Evolutionary conservation across 2,113 vertebrate genomes (phyloP).

Genomic region (Chelonoidis abingdonii): DNA sequence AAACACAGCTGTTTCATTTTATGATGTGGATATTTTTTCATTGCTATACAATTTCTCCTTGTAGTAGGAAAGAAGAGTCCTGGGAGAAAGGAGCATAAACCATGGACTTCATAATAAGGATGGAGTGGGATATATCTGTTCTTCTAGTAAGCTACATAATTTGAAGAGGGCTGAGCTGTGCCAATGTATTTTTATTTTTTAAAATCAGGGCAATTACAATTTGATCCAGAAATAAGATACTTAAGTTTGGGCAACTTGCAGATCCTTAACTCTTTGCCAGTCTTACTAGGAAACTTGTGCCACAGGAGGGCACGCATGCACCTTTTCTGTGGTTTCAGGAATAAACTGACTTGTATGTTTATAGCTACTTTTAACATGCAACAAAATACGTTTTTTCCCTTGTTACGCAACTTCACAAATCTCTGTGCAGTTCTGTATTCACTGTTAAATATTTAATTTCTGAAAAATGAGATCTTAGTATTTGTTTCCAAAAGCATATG

Average conservation of each 20-base stretch:
- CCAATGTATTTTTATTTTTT: not conserved
- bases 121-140: not conserved
- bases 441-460: constrained; percentile 1
- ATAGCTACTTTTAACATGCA: not conserved
- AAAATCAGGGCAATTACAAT: not conserved
- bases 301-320: not conserved
- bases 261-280: not conserved
- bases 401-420: not conserved
- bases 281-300: accelerated
- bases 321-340: not conserved
- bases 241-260: not conserved
- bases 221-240: accelerated
- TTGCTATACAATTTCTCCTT: not conserved
- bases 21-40: accelerated
- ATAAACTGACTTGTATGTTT: not conserved
- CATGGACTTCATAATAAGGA: not conserved
- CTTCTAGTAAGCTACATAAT: not conserved
- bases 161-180: not conserved
- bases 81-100: not conserved
- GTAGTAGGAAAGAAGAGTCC: not conserved
- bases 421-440: not conserved
- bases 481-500: accelerated
- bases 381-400: not conserved
- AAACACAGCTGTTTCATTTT: not conserved
- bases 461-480: not conserved